Evolutionary conservation across 2,888 invertebrate genomes (phyloP).

Genomic region (Ochropleura plecta): DNA sequence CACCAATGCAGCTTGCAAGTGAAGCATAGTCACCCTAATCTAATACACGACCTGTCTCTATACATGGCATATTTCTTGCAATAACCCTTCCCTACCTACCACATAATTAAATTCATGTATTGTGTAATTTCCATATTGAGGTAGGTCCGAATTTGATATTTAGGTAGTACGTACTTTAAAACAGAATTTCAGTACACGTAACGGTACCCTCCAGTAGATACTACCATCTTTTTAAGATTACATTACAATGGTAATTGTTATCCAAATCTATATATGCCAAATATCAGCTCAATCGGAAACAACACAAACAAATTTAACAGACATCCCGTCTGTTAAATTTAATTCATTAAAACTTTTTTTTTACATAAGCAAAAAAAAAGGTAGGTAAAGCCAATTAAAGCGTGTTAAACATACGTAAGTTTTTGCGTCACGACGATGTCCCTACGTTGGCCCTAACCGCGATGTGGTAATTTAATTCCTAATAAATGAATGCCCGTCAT

Average conservation of each 20-base stretch:
- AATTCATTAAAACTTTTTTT: no score
- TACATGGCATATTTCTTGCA: slow-evolving; percentile 71
- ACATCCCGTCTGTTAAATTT: no score
- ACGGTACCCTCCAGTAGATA: not conserved
- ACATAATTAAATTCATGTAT: slow-evolving; percentile 70
- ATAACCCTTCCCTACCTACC: slow-evolving; percentile 55
- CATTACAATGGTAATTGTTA: not conserved
- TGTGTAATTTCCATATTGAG: slow-evolving; percentile 68
- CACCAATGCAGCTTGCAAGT: not conserved
- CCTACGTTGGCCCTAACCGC: not conserved
- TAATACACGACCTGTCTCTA: slow-evolving; percentile 78
- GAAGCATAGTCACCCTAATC: slow-evolving; percentile 71
- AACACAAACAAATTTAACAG: no score
- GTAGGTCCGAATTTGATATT: slow-evolving; percentile 60
- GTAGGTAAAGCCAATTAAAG: no score
- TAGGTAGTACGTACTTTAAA: not conserved
- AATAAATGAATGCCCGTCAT: not conserved
- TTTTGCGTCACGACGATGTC: not conserved
- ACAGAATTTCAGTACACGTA: not conserved
- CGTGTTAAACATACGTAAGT: not conserved
- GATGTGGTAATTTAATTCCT: slow-evolving; percentile 2
- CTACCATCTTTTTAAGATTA: not conserved
- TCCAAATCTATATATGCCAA: no score
- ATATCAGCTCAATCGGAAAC: no score
- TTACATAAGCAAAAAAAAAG: no score